These are phyloP conservation scores for Stercorarius parasiticus DNA, from an alignment of 2,113 vertebrate genomes.

Conservation along the genomic window DNA sequence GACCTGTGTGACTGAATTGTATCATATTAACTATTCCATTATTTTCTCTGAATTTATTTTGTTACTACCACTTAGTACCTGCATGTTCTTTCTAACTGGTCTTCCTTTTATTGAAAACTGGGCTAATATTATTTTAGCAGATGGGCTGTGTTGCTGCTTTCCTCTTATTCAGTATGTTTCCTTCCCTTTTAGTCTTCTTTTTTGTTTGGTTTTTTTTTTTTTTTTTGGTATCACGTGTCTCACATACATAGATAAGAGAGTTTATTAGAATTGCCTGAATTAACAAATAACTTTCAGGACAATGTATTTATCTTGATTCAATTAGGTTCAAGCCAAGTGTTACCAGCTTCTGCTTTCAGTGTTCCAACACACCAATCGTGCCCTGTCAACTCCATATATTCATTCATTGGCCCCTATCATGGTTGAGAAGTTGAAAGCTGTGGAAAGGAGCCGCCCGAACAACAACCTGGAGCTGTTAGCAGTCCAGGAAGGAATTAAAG, in stretches of 20 bases:
- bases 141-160: not conserved
- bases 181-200: not conserved
- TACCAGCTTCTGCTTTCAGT: constrained; percentile 96
- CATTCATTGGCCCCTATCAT: constrained; percentile 91
- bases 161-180: not conserved
- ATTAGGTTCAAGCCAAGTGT: constrained; percentile 93
- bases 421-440: constrained; percentile 94
- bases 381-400: constrained; percentile 94
- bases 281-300: constrained; percentile 11
- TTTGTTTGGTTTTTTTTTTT: too few relatives aligned
- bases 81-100: not conserved
- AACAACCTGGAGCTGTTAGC: constrained; percentile 87
- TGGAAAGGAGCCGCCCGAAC: constrained; percentile 84
- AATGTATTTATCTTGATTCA: constrained; percentile 47
- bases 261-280: not conserved
- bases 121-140: not conserved
- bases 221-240: not conserved
- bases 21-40: not conserved
- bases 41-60: not conserved
- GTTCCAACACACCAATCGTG: constrained; percentile 92
- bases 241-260: not conserved
- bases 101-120: not conserved
- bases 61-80: not conserved
- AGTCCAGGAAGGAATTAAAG: constrained; percentile 93
- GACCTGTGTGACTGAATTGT: not conserved